These are phyloP conservation scores for Helostoma temminkii DNA, from an alignment of 2,797 vertebrate genomes.

Conservation along the genomic window DNA sequence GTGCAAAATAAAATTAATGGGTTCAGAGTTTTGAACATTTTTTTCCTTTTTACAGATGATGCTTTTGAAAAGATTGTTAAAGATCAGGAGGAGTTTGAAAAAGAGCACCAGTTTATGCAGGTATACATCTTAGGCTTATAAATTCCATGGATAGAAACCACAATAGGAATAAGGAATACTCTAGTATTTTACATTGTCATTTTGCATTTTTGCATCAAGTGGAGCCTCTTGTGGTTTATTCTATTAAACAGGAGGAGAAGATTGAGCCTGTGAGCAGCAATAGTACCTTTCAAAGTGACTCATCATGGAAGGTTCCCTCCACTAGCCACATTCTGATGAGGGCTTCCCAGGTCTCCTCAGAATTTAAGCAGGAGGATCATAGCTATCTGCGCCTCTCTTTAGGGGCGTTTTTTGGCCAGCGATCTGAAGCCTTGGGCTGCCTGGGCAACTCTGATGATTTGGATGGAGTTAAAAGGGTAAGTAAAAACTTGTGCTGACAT, in stretches of 20 bases:
- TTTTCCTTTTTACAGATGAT: constrained; percentile 80
- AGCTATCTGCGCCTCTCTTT: constrained; percentile 93
- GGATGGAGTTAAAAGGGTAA: constrained; percentile 89
- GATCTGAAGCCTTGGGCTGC: constrained; percentile 96
- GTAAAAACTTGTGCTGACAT: constrained; percentile 51
- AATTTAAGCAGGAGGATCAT: constrained; percentile 85
- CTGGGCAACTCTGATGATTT: constrained; percentile 82
- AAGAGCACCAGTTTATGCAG: constrained; percentile 92
- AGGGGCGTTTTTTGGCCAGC: constrained; percentile 93
- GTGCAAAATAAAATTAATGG: neutral
- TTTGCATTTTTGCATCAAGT: too few relatives aligned
- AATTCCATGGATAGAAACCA: neutral
- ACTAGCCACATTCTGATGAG: constrained; percentile 83
- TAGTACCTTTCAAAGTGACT: constrained; percentile 80
- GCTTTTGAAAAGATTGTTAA: constrained; percentile 90
- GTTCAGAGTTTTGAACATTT: neutral
- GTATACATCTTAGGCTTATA: constrained; percentile 67
- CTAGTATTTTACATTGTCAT: too few relatives aligned
- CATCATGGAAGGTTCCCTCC: constrained; percentile 87
- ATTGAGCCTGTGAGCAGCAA: constrained; percentile 77
- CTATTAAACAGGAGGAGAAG: constrained; percentile 87
- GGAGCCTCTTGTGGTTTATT: neutral
- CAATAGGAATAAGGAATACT: neutral
- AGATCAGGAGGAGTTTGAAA: constrained; percentile 95
- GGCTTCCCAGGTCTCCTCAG: constrained; percentile 85